phyloP scores from a whole-genome alignment of 2,113 vertebrate genomes.

The Hippolais icterina region DNA sequence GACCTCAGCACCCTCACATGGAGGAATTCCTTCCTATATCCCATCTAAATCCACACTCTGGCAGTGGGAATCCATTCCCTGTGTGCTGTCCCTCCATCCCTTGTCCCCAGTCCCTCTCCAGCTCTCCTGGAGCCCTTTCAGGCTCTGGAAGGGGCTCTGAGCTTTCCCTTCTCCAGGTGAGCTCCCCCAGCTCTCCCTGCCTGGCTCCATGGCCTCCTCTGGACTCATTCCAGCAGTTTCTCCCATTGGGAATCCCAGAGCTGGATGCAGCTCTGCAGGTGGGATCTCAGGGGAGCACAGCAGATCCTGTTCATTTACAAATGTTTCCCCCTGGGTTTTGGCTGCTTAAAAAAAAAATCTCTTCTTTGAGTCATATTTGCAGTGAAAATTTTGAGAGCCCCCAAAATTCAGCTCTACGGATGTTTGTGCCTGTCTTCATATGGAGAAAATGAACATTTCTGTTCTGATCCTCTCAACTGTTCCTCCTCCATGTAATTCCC shows the following conservation, averaged over 20 bases:
- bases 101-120: background rate
- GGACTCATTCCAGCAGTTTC: background rate
- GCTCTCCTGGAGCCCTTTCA: background rate
- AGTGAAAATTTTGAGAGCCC: background rate
- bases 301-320: background rate
- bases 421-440: background rate
- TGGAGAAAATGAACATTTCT: background rate
- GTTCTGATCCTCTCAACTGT: background rate
- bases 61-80: background rate
- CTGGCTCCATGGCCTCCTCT: background rate
- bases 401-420: background rate
- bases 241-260: accelerated
- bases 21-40: accelerated
- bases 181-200: background rate
- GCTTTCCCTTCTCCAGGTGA: background rate
- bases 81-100: background rate
- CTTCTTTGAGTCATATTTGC: background rate
- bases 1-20: accelerated
- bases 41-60: background rate
- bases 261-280: background rate
- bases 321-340: too few relatives aligned
- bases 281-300: background rate
- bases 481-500: background rate
- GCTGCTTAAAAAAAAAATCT: background rate
- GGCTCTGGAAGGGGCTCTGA: background rate